Base-by-base conservation (phyloP, 2,888 invertebrate genomes). In the Xestia rhomboidea region DNA sequence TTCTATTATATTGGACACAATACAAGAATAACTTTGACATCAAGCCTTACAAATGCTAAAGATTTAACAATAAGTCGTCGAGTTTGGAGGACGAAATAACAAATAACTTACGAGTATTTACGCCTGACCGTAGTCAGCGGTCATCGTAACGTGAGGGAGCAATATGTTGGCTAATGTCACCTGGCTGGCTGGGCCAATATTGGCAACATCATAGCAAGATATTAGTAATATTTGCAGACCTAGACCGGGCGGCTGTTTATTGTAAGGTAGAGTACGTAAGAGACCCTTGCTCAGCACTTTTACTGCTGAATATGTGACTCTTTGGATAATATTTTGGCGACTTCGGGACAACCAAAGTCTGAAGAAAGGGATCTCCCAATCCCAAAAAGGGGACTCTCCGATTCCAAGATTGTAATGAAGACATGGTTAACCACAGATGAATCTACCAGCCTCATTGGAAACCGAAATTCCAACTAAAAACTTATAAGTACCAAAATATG, bases 11-110 rank as follows among this genome's bases (percentile, higher is more conserved):
- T 27, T 68, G 15, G 49, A 15, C 60, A 64, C 62, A 63, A 68
- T 15, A 68, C 38, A 75, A 72, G 46, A 79, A 71, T 34, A 73
- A 78, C 76, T 79, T 77, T 78, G 68, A 54, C 66, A 76, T 62
- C 41, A 84, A 81, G 81, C 81, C 84, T 13, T 83, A 79, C 27
- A 30, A 75, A 73, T 79, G 79, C 78, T 71, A 57, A 67, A 74
- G 73, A 77, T 77, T 82, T 74, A 77, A 49, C 66, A 82, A 66
- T 83, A 69, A 81, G 74, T 80, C 71, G 74, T 80, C 71, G 68
- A 67, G 60, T 75, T 74, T 80, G 60, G 60, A 83, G 74, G 83
- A 71, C 74, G 63, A 75, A 73, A 54, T 72, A 75, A 85, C 83
- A 72, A 85, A 76, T 76, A 68, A 70, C 64, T 77, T 64, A 38